These are phyloP conservation scores for Forbesichthys agassizii DNA, from an alignment of 2,113 vertebrate genomes.

Conservation along the genomic window DNA sequence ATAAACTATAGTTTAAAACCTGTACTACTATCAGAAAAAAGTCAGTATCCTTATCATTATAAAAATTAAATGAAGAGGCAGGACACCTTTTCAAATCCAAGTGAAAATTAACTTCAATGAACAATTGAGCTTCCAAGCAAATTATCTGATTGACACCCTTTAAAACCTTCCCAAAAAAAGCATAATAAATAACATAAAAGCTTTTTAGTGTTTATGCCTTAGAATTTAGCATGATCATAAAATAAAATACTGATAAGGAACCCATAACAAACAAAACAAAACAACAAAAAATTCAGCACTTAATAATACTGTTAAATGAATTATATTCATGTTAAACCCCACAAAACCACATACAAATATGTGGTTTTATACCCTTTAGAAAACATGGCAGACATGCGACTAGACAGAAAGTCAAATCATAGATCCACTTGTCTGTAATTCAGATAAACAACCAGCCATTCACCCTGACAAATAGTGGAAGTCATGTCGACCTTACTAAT, in stretches of 20 bases:
- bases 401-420: neutral
- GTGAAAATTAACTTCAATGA: too few species aligned
- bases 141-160: neutral
- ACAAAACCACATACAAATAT: neutral
- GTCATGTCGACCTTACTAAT: conserved; percentile 2
- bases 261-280: neutral
- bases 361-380: neutral
- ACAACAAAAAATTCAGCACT: neutral
- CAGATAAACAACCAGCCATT: neutral
- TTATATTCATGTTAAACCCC: neutral
- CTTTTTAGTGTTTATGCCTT: neutral
- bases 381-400: neutral
- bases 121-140: too few species aligned
- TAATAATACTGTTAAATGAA: neutral
- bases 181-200: neutral
- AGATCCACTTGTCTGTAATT: neutral
- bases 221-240: neutral
- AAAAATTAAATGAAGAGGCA: too few species aligned
- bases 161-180: neutral
- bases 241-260: neutral
- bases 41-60: too few species aligned
- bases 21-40: too few species aligned
- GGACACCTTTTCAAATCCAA: too few species aligned
- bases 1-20: too few species aligned
- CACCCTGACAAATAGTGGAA: neutral